Base-by-base conservation (phyloP, 2,113 vertebrate species). In the Danionella cerebrum region DNA sequence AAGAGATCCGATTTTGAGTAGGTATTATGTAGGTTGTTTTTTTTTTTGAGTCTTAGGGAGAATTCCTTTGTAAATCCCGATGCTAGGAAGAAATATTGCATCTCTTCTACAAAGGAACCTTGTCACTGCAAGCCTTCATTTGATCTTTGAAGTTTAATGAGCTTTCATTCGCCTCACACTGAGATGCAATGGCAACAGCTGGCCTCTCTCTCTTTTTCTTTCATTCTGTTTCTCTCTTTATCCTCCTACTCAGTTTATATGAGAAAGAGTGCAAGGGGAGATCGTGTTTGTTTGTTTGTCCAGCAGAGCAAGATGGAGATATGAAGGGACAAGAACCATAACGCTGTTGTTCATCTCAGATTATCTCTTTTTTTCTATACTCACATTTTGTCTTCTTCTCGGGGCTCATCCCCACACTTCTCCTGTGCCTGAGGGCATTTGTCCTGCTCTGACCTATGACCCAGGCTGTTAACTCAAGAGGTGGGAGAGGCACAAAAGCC, bases 401-500 rank as follows among this genome's bases (percentile, higher is more conserved):
- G 25, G 60, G 13, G 24, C 48, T 51, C 16, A 38, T 54, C 25
- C 63, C 25, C 11, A 19, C 51, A 58, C 51, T 25, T 65, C 48
- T 69, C 69, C 48, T 69, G 69, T 54, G 64, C 19, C 55, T 77
- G 10, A 8, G 54, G 71, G 74, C 78, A 73, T 76, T 80, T 65
- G 65, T 68, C 69, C 66, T 64, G 41, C 31, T 35, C 64, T 68
- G 69, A 79, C 76, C 78, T 80, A 53, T 76, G 69, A 75, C 78
- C 76, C 73, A 59, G 55, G 72, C 80, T 79, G 78, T 80, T 80
- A 78, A 82, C 76, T 81, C 78, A 73, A 78, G 75, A 79, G 73
- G 59, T 60, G 66, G 73, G 69, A 76, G 64, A 65, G 70, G 60
- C 67, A 71, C 74, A 71, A 75, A 73, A 53, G 41, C 65, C 42